Conservation (phyloP, 2,113 vertebrate genomes). For the Myiagra hebetior region DNA sequence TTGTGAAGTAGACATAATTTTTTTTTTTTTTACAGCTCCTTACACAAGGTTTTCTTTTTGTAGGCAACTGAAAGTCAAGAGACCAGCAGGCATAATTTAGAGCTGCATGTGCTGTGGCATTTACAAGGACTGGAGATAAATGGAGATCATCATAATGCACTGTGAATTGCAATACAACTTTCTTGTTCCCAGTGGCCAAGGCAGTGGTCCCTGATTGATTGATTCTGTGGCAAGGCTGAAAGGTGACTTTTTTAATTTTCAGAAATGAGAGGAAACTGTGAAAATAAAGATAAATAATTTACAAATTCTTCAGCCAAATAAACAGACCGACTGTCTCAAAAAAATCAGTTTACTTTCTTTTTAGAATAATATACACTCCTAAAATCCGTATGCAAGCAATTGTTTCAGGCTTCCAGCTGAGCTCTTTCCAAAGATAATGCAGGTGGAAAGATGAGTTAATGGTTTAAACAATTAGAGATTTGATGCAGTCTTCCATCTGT, state of each 20-base stretch:
- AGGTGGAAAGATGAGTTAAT: slow-evolving; percentile 76
- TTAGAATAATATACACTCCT: background rate
- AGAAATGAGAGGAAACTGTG: background rate
- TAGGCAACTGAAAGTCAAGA: background rate
- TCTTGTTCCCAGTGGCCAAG: background rate
- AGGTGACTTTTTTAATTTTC: slow-evolving; percentile 8
- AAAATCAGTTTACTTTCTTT: background rate
- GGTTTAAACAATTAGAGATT: slow-evolving; percentile 75
- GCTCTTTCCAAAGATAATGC: slow-evolving; percentile 63
- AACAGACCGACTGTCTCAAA: background rate
- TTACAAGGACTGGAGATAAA: slow-evolving; percentile 39
- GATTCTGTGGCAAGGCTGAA: background rate
- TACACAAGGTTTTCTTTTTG: background rate
- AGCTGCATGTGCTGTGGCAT: background rate
- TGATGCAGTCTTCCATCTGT: slow-evolving; percentile 73
- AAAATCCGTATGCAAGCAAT: background rate
- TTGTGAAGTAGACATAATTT: background rate
- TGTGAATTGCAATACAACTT: slow-evolving; percentile 6
- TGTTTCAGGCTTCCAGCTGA: slow-evolving; percentile 49
- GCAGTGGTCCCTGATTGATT: slow-evolving; percentile 34
- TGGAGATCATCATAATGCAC: slow-evolving; percentile 17
- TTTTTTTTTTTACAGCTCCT: background rate
- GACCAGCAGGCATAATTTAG: background rate
- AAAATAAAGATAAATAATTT: slow-evolving; percentile 7
- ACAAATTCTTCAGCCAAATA: slow-evolving; percentile 48